Evolutionary conservation across 2,888 invertebrate species (phyloP).

Genomic region (Brachypalpus laphriformis): DNA sequence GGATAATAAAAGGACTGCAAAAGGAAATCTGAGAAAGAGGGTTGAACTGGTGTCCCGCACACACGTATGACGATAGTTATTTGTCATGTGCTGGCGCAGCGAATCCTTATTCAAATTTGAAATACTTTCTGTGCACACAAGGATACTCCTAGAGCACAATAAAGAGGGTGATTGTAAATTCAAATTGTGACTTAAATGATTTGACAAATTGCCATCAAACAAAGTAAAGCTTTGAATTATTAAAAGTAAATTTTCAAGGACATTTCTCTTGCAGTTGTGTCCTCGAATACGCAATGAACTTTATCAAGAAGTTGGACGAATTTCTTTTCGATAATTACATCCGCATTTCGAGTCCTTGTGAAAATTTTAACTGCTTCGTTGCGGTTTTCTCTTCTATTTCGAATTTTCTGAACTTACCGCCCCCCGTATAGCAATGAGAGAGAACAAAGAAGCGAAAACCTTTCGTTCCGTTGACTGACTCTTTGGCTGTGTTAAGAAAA

Average conservation of each 20-base stretch:
- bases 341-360: constrained; percentile 63
- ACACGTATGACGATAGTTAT: constrained; percentile 26
- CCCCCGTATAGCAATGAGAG: not conserved
- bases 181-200: constrained; percentile 55
- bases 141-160: not conserved
- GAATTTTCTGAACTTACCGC: not conserved
- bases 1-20: constrained; percentile 35
- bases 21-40: constrained; percentile 15
- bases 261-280: not conserved
- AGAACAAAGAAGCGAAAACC: constrained; percentile 56
- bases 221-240: constrained; percentile 57
- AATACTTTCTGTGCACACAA: constrained; percentile 10
- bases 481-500: constrained; percentile 64
- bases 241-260: constrained; percentile 44
- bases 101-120: constrained; percentile 68
- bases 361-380: constrained; percentile 58
- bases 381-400: constrained; percentile 53
- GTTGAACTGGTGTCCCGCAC: constrained; percentile 13
- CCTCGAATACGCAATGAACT: not conserved
- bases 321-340: constrained; percentile 66
- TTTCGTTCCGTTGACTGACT: constrained; percentile 71
- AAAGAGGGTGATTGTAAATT: constrained; percentile 23
- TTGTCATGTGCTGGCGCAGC: constrained; percentile 61
- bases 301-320: constrained; percentile 2
- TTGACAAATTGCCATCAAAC: constrained; percentile 62